Conservation (phyloP, 2,797 vertebrate genomes). For the Mormyrus proboscirostris region DNA sequence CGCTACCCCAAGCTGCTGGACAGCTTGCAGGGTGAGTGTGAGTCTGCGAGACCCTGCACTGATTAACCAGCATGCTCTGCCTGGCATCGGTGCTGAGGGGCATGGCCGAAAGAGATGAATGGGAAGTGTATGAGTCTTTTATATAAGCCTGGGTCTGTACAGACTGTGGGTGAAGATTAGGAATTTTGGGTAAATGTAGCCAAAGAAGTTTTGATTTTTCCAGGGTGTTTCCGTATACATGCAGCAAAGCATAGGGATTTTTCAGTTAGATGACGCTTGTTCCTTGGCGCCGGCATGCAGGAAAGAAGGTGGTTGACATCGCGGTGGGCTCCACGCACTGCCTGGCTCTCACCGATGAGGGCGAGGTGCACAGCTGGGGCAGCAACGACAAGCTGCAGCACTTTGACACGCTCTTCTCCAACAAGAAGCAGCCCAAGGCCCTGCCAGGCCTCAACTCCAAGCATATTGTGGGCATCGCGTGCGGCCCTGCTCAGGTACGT, state of each 20-base stretch:
- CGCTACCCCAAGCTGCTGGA: conserved; percentile 94
- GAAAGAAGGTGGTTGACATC: conserved; percentile 92
- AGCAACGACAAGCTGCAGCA: conserved; percentile 97
- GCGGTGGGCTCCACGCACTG: conserved; percentile 95
- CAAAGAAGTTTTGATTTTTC: background rate
- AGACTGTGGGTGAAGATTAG: background rate
- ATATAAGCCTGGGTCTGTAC: background rate
- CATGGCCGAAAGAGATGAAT: background rate
- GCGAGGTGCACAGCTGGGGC: conserved; percentile 96
- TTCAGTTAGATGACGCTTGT: background rate
- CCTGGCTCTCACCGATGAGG: conserved; percentile 87
- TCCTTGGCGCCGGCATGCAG: conserved; percentile 48
- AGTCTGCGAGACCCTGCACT: background rate
- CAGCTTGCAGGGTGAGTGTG: conserved; percentile 77
- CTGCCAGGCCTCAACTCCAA: conserved; percentile 88
- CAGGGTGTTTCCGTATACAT: background rate
- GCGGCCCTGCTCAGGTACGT: conserved; percentile 88
- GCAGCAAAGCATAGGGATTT: background rate
- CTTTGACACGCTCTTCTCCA: conserved; percentile 91
- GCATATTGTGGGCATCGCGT: conserved; percentile 90
- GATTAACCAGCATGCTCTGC: background rate
- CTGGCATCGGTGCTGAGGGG: background rate
- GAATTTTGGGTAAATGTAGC: background rate
- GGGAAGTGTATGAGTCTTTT: background rate
- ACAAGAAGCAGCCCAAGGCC: conserved; percentile 87